Evolutionary conservation across 2,888 invertebrate species (phyloP).

Genomic region (Drosophila setosimentum): DNA sequence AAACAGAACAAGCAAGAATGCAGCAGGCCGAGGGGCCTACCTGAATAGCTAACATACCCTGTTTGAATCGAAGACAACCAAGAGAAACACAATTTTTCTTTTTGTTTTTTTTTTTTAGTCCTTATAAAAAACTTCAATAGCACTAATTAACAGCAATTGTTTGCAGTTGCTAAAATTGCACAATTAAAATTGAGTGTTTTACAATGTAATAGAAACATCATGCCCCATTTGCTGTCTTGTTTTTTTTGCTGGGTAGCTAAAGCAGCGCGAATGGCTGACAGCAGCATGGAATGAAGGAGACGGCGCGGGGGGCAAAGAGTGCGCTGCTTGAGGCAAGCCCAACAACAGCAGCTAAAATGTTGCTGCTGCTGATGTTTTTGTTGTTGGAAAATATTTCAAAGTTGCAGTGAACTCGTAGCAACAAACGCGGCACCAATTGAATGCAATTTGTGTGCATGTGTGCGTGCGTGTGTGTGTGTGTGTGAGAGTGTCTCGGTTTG

Average conservation of each 20-base stretch:
- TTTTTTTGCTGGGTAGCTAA: constrained; percentile 30
- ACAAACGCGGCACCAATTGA: constrained; percentile 78
- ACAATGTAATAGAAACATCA: not conserved
- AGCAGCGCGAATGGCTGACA: constrained; percentile 57
- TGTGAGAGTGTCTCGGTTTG: constrained; percentile 21
- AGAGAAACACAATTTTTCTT: too few relatives aligned
- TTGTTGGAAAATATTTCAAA: constrained; percentile 79
- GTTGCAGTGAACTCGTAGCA: constrained; percentile 79
- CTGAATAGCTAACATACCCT: constrained; percentile 37
- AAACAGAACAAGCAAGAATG: constrained; percentile 76
- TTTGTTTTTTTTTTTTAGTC: not conserved
- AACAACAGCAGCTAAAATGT: constrained; percentile 51
- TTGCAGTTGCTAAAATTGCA: not conserved
- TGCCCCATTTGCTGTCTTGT: not conserved
- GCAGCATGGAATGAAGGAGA: constrained; percentile 42
- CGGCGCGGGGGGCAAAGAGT: constrained; percentile 28
- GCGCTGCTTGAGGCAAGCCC: constrained; percentile 70
- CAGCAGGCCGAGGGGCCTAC: constrained; percentile 17
- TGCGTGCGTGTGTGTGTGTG: constrained; percentile 29
- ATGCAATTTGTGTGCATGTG: constrained; percentile 71
- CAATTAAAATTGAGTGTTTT: not conserved
- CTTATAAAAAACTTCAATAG: not conserved
- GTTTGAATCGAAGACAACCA: not conserved
- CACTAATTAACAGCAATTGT: not conserved
- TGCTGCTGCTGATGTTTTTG: constrained; percentile 42